Evolutionary conservation across 2,797 vertebrate genomes (phyloP).

Genomic region (Apogon talboti): DNA sequence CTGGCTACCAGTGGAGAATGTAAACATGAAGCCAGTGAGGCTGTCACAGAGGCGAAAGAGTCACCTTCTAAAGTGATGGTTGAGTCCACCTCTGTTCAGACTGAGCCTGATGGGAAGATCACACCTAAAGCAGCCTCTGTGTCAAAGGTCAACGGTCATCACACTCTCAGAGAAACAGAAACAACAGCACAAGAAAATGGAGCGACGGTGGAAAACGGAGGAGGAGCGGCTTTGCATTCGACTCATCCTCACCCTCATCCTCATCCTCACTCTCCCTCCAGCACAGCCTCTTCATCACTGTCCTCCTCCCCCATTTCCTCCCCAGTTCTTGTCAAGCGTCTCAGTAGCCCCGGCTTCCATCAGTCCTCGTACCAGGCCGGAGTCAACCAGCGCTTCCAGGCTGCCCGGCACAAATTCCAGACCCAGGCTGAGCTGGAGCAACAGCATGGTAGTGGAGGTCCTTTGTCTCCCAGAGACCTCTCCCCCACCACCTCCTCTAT

Average conservation of each 20-base stretch:
- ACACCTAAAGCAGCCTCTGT: slow-evolving; percentile 55
- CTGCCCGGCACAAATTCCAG: slow-evolving; percentile 96
- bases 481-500: slow-evolving; percentile 90
- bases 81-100: slow-evolving; percentile 85
- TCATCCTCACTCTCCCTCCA: slow-evolving; percentile 87
- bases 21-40: slow-evolving; percentile 52
- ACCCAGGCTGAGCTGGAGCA: slow-evolving; percentile 94
- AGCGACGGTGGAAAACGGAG: slow-evolving; percentile 86
- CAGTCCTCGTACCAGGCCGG: slow-evolving; percentile 95
- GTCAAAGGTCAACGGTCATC: slow-evolving; percentile 79
- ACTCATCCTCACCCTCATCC: slow-evolving; percentile 68
- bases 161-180: slow-evolving; percentile 75
- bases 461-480: slow-evolving; percentile 91
- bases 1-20: slow-evolving; percentile 70
- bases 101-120: slow-evolving; percentile 79
- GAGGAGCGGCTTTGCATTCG: slow-evolving; percentile 73
- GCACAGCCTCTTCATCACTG: slow-evolving; percentile 93
- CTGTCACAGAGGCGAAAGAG: slow-evolving; percentile 44
- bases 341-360: slow-evolving; percentile 88
- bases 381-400: slow-evolving; percentile 97
- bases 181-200: slow-evolving; percentile 73
- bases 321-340: slow-evolving; percentile 89
- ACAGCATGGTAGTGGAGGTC: slow-evolving; percentile 82
- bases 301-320: slow-evolving; percentile 96
- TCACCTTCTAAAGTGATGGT: slow-evolving; percentile 26